Percentiles rank a stretch among this genome's conserved stretches.
phyloP scores from a whole-genome alignment of 2,888 invertebrate genomes.

The Chloroclysta siterata region DNA sequence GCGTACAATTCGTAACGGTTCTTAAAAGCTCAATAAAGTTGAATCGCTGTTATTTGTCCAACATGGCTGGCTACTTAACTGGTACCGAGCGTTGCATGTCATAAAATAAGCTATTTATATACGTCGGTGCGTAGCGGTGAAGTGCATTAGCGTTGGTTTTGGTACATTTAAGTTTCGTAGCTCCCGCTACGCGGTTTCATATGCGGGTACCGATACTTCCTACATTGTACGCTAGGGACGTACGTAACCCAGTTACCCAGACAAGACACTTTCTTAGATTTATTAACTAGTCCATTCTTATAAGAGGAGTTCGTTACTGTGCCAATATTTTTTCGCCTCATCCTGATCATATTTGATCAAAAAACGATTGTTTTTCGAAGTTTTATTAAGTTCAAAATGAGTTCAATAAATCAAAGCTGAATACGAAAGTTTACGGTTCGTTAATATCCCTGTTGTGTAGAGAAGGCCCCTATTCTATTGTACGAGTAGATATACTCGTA shows the following conservation, averaged over 20 bases:
- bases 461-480: constrained; percentile 3
- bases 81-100: constrained; percentile 42
- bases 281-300: background rate
- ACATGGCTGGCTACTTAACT: constrained; percentile 42
- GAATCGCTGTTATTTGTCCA: constrained; percentile 49
- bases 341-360: background rate
- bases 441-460: constrained; percentile 11
- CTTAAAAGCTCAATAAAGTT: constrained; percentile 55
- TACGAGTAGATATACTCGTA: constrained; percentile 10
- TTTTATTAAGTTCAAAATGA: constrained; percentile 12
- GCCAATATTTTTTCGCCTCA: constrained; percentile 1
- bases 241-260: background rate
- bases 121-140: constrained; percentile 48
- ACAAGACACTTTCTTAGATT: background rate
- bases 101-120: constrained; percentile 49
- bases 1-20: constrained; percentile 56
- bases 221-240: constrained; percentile 11
- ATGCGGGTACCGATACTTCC: constrained; percentile 33
- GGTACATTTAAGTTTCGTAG: constrained; percentile 59
- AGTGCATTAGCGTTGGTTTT: constrained; percentile 54
- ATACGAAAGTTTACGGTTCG: constrained; percentile 14
- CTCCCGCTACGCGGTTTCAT: constrained; percentile 50
- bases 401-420: constrained; percentile 14
- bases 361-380: background rate
- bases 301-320: background rate